Percentiles rank a stretch among this genome's conserved stretches.
Conservation (phyloP, 2,888 invertebrate species). For the Drosophila limbata region DNA sequence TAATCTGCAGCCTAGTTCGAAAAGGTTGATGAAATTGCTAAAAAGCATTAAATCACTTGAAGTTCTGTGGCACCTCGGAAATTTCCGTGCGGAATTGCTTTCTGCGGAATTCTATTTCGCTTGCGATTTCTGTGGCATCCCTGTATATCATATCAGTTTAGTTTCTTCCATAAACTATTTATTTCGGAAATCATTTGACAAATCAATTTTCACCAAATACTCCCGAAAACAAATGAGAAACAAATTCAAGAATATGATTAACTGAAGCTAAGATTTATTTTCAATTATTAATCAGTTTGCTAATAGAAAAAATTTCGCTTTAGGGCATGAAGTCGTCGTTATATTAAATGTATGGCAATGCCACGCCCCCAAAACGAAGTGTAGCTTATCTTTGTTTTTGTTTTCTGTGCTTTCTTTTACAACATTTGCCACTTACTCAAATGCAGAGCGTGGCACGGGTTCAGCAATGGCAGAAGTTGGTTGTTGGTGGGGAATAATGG, state of each 20-base stretch:
- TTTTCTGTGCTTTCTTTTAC: constrained; percentile 55
- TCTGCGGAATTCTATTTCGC: no score
- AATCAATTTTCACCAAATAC: neutral
- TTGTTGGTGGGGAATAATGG: neutral
- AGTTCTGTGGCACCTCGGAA: no score
- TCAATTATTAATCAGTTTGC: neutral
- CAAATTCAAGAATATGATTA: neutral
- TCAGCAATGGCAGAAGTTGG: constrained; percentile 13
- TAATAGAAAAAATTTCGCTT: constrained; percentile 6
- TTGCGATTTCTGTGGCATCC: no score
- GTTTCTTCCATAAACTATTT: neutral
- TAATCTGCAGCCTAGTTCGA: no score
- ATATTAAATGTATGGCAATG: constrained; percentile 15
- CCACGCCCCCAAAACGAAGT: constrained; percentile 1
- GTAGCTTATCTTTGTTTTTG: constrained; percentile 16
- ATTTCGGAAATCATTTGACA: neutral
- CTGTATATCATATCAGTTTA: no score
- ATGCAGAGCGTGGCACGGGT: constrained; percentile 10
- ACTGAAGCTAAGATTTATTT: constrained; percentile 13
- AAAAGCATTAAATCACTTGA: no score
- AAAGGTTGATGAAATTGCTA: no score
- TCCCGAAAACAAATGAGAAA: neutral
- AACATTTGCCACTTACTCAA: constrained; percentile 71
- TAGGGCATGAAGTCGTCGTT: constrained; percentile 31
- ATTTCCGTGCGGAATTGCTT: no score